A percentile compares a stretch with the other conserved stretches of the same genome.
phyloP scores from a whole-genome alignment of 2,888 invertebrate species.

The Dusona sp. region DNA sequence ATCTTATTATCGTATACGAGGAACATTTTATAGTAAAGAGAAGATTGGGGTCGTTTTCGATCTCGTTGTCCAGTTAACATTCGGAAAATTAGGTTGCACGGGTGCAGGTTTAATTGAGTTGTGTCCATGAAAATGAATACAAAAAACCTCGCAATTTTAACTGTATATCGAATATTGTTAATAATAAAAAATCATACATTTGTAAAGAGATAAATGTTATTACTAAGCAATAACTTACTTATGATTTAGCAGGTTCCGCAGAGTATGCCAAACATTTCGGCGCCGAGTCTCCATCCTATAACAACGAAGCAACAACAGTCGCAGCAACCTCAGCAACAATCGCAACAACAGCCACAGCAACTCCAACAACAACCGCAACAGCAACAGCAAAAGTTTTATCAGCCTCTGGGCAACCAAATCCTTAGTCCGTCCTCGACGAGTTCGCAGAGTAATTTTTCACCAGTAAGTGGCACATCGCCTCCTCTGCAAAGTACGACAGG shows the following conservation, averaged over 20 bases:
- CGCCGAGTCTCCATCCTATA: slow-evolving; percentile 69
- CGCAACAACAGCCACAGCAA: slow-evolving; percentile 71
- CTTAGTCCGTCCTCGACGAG: slow-evolving; percentile 81
- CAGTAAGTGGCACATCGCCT: slow-evolving; percentile 64
- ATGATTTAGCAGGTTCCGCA: slow-evolving; percentile 76
- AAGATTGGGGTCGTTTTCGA: too few species aligned
- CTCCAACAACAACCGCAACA: slow-evolving; percentile 63
- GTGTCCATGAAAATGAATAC: neutral
- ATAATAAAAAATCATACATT: neutral
- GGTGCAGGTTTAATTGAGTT: neutral
- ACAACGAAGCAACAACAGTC: slow-evolving; percentile 56
- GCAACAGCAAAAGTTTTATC: slow-evolving; percentile 75
- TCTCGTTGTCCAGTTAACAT: too few species aligned
- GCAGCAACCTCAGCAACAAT: slow-evolving; percentile 37
- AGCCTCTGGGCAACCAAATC: slow-evolving; percentile 78
- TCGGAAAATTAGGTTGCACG: too few species aligned
- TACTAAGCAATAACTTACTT: slow-evolving; percentile 45
- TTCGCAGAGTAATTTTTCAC: slow-evolving; percentile 76
- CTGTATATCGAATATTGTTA: neutral
- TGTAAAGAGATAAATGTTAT: neutral
- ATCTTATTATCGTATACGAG: too few species aligned
- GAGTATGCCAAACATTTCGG: slow-evolving; percentile 78
- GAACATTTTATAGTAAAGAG: too few species aligned
- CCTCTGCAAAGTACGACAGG: slow-evolving; percentile 71
- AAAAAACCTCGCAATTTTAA: neutral